phyloP scores from a whole-genome alignment of 2,797 vertebrate species.

The Melanotaenia parkinsoni region DNA sequence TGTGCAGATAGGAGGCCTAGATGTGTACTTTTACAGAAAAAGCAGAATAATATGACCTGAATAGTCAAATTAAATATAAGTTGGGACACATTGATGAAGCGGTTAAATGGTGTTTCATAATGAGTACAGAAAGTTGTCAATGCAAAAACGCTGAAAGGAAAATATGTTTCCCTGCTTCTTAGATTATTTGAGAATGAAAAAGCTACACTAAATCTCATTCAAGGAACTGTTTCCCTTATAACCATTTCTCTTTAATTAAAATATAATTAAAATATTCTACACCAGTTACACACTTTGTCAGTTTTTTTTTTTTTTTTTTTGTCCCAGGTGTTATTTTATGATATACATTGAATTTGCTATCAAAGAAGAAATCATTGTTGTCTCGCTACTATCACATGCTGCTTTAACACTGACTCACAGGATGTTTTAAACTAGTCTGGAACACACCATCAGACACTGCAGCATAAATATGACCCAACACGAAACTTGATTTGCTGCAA shows the following conservation, averaged over 20 bases:
- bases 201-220: not conserved
- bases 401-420: too few species aligned
- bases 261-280: not conserved
- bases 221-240: not conserved
- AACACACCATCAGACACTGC: too few species aligned
- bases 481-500: too few species aligned
- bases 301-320: not conserved
- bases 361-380: too few species aligned
- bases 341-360: too few species aligned
- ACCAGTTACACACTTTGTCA: not conserved
- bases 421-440: too few species aligned
- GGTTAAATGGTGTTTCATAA: slow-evolving; percentile 28
- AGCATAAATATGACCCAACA: too few species aligned
- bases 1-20: slow-evolving; percentile 9
- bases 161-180: not conserved
- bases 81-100: slow-evolving; percentile 15
- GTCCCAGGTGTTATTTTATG: not conserved
- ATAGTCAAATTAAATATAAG: slow-evolving; percentile 16
- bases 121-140: not conserved
- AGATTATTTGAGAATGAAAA: not conserved
- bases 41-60: slow-evolving; percentile 15
- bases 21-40: slow-evolving; percentile 29
- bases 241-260: not conserved
- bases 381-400: too few species aligned
- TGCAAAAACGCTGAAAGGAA: not conserved